Evolutionary conservation across 2,888 invertebrate species (phyloP).

Genomic region (Steromphala cineraria): DNA sequence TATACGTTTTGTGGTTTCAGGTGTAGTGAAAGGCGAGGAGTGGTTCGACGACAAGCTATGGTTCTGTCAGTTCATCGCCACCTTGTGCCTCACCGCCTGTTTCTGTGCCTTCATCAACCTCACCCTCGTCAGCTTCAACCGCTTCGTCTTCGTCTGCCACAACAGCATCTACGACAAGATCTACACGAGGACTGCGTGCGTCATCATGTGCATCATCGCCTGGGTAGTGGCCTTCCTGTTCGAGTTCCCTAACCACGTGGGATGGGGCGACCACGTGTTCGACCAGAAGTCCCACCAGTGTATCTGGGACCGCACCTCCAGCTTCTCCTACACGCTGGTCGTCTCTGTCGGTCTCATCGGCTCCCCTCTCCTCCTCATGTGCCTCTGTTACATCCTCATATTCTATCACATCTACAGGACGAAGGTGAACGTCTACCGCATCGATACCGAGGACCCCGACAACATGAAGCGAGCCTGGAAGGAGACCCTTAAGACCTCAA

Average conservation of each 20-base stretch:
- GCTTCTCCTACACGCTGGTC: conserved; percentile 63
- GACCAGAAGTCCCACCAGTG: conserved; percentile 68
- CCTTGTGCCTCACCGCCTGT: conserved; percentile 67
- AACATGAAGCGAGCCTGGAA: conserved; percentile 50
- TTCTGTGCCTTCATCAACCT: conserved; percentile 69
- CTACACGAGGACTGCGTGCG: conserved; percentile 50
- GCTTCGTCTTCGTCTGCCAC: conserved; percentile 45
- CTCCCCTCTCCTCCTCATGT: conserved; percentile 55
- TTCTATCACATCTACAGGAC: conserved; percentile 56
- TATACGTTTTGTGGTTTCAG: conserved; percentile 38
- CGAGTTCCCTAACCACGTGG: conserved; percentile 65
- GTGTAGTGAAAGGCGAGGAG: conserved; percentile 62
- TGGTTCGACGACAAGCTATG: conserved; percentile 59
- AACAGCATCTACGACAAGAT: conserved; percentile 47
- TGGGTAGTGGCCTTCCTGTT: conserved; percentile 63
- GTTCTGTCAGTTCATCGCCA: conserved; percentile 61
- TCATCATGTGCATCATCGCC: conserved; percentile 49
- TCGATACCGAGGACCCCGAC: conserved; percentile 47
- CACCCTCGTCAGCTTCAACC: conserved; percentile 60
- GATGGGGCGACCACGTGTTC: conserved; percentile 66
- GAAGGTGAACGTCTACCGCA: conserved; percentile 54
- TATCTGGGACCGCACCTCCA: conserved; percentile 69
- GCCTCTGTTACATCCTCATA: conserved; percentile 56
- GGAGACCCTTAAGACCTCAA: conserved; percentile 57
- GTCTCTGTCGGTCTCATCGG: conserved; percentile 60